Percentiles rank a stretch among this genome's conserved stretches.
Conservation (phyloP, 2,113 vertebrate genomes). For the Corythoichthys intestinalis region DNA sequence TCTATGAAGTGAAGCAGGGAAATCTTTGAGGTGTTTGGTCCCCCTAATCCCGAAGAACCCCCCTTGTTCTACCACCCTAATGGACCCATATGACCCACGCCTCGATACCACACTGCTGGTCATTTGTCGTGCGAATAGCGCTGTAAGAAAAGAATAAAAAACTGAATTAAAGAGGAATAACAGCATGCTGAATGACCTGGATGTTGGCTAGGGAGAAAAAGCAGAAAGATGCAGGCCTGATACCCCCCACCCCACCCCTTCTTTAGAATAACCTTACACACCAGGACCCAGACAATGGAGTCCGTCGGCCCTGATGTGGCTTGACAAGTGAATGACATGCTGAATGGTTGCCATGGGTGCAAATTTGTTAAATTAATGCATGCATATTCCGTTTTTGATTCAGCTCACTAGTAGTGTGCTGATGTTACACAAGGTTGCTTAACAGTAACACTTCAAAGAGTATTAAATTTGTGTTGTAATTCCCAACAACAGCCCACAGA, state of each 20-base stretch:
- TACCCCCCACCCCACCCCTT: not conserved
- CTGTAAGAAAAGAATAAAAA: slow-evolving; percentile 59
- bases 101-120: slow-evolving; percentile 52
- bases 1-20: slow-evolving; percentile 55
- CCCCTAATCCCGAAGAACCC: slow-evolving; percentile 44
- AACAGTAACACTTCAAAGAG: slow-evolving; percentile 62
- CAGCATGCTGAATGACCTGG: slow-evolving; percentile 67
- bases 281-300: slow-evolving; percentile 93
- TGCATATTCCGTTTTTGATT: slow-evolving; percentile 84
- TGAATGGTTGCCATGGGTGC: slow-evolving; percentile 99
- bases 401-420: slow-evolving; percentile 73
- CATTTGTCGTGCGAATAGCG: slow-evolving; percentile 72
- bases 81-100: slow-evolving; percentile 57
- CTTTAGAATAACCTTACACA: slow-evolving; percentile 70
- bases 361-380: slow-evolving; percentile 99
- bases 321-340: slow-evolving; percentile 99
- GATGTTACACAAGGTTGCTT: slow-evolving; percentile 65
- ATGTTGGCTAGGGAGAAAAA: slow-evolving; percentile 55
- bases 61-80: slow-evolving; percentile 9
- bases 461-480: slow-evolving; percentile 49
- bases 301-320: slow-evolving; percentile 95
- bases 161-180: slow-evolving; percentile 68
- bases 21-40: slow-evolving; percentile 65
- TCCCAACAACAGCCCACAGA: no score
- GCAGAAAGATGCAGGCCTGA: slow-evolving; percentile 11